Evolutionary conservation across 2,113 vertebrate species (phyloP).

Genomic region (Pan paniscus): DNA sequence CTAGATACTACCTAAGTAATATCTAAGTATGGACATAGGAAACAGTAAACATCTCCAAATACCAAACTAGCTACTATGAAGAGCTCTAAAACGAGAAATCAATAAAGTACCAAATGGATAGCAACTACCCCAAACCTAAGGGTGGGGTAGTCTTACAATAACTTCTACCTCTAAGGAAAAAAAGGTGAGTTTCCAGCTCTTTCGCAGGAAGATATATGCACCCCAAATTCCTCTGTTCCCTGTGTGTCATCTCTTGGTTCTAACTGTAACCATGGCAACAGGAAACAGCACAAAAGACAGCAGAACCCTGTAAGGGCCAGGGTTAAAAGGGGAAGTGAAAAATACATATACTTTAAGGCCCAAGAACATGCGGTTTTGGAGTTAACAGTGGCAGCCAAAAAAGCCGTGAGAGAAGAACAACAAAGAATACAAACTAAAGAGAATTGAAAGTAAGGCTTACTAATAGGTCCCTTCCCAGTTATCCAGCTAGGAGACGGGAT

Average conservation of each 20-base stretch:
- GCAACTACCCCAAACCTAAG: not conserved
- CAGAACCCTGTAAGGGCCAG: conserved; percentile 37
- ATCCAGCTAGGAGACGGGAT: not conserved
- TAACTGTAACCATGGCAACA: conserved; percentile 54
- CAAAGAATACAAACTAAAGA: conserved; percentile 29
- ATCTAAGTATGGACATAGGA: not conserved
- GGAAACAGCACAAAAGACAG: conserved; percentile 50
- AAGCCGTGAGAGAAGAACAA: not conserved
- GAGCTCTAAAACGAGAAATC: conserved; percentile 44
- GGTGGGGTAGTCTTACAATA: not conserved
- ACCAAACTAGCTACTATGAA: not conserved
- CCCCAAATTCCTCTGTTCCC: conserved; percentile 29
- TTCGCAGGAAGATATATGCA: not conserved
- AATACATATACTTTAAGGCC: not conserved
- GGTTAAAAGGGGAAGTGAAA: conserved; percentile 28
- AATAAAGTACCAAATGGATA: conserved; percentile 31
- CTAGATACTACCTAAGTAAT: conserved; percentile 11
- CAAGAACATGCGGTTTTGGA: not conserved
- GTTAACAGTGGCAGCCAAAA: conserved; percentile 20
- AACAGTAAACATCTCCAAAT: conserved; percentile 30
- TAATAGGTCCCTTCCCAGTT: not conserved
- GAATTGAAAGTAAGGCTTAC: conserved; percentile 1
- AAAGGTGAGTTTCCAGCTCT: not conserved
- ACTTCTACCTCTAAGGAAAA: not conserved
- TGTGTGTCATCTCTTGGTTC: conserved; percentile 36